A percentile compares a stretch with the other conserved stretches of the same genome.
Conservation (phyloP, 64 coral and sea anemone species). For the Exaiptasia diaphana region DNA sequence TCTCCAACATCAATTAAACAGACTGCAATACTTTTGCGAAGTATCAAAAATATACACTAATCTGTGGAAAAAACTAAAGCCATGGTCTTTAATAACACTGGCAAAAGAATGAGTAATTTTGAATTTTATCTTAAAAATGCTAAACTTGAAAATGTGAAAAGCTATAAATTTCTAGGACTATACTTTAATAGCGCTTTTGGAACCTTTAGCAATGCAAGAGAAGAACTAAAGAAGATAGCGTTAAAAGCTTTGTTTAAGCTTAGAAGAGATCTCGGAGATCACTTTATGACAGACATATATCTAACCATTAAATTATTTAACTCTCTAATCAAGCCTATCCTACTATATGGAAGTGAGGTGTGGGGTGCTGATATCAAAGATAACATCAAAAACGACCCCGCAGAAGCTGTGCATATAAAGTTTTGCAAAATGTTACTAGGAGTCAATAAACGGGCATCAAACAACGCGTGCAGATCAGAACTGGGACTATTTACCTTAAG, state of each 20-base stretch:
- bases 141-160: constrained; percentile 2
- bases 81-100: background rate
- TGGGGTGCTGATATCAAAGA: constrained; percentile 50
- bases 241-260: constrained; percentile 52
- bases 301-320: constrained; percentile 56
- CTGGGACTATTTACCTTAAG: too few relatives aligned
- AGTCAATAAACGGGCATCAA: too few relatives aligned
- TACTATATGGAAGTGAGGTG: constrained; percentile 55
- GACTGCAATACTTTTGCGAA: background rate
- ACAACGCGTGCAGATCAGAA: too few relatives aligned
- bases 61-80: background rate
- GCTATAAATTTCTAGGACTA: background rate
- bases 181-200: background rate
- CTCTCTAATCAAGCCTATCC: constrained; percentile 48
- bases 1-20: background rate
- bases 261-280: constrained; percentile 32
- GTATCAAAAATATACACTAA: background rate
- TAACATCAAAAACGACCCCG: background rate
- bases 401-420: constrained; percentile 34
- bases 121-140: background rate
- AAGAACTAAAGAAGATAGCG: constrained; percentile 50
- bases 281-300: constrained; percentile 23
- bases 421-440: too few relatives aligned
- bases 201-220: constrained; percentile 17
- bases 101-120: background rate